Conservation (phyloP, 2,797 vertebrate species). For the Cynodonichthys magdalenae region DNA sequence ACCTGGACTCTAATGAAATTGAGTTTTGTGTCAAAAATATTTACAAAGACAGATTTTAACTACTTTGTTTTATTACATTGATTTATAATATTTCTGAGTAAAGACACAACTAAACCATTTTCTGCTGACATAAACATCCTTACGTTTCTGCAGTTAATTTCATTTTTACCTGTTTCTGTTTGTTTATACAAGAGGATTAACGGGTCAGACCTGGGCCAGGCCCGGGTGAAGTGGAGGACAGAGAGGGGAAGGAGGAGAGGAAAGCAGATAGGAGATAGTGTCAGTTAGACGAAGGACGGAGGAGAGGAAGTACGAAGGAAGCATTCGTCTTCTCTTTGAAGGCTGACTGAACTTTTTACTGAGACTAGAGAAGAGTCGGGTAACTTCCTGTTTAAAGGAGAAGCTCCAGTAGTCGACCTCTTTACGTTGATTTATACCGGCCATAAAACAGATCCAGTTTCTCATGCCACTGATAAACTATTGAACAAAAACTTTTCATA, state of each 20-base stretch:
- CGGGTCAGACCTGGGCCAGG: constrained; percentile 62
- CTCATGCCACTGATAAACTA: too few species aligned
- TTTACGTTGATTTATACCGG: not conserved
- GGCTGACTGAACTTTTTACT: not conserved
- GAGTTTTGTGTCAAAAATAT: not conserved
- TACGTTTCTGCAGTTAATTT: constrained; percentile 19
- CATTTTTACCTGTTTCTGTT: constrained; percentile 28
- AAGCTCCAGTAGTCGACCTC: constrained; percentile 11
- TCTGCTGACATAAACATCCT: constrained; percentile 3
- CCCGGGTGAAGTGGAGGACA: constrained; percentile 63
- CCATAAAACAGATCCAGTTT: not conserved
- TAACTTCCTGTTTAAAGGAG: constrained; percentile 51
- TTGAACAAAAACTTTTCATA: too few species aligned
- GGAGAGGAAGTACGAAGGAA: constrained; percentile 35
- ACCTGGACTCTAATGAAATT: not conserved
- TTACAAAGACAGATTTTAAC: not conserved
- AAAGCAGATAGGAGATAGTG: constrained; percentile 18
- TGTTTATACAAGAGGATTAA: constrained; percentile 56
- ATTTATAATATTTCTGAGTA: too few species aligned
- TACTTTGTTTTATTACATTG: too few species aligned
- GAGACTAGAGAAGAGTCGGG: constrained; percentile 5
- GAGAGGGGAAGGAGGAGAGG: constrained; percentile 25
- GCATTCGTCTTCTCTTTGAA: constrained; percentile 14
- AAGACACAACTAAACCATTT: not conserved
- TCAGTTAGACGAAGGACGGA: constrained; percentile 15